Evolutionary conservation across 2,888 invertebrate species (phyloP), one percentile per base, ranked within the genome.

Genomic region (Pyralis farinalis): DNA sequence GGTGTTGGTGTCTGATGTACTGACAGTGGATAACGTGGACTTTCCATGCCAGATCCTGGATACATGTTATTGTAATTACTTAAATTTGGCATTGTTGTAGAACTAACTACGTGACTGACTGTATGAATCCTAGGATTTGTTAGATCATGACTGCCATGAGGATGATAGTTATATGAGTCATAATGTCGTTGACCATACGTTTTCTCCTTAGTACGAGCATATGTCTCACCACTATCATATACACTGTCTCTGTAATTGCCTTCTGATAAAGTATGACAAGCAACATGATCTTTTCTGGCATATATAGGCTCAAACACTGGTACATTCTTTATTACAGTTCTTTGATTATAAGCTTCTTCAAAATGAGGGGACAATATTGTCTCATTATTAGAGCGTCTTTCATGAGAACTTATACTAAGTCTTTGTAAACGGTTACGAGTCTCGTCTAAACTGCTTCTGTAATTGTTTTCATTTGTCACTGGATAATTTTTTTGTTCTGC

Each of bases 71-170:
- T 83, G 50, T 80, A 85, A 47, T 71, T 75, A 58, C 82, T 84
- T 57, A 88, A 69, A 68, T 89, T 88, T 53, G 89, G 88, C 88
- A 88, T 88, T 50, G 87, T 88, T 49, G 78, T 84, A 40, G 88
- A 87, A 58, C 81, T 81, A 32, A 88, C 88, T 41, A 84, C 82
- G 60, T 87, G 87, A 55, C 86, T 86, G 35, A 87, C 80, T 47
- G 87, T 85, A 46, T 82, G 85, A 34, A 87, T 62, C 63, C 83
- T 73, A 40, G 86, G 74, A 54, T 71, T 82, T 43, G 74, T 63
- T 43, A 80, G 47, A 50, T 85, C 79, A 51, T 76, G 67, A 47
- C 64, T 73, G 27, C 70, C 75, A 55, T 83, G 84, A 28, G 79
- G 65, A 55, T 86, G 83, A 58, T 85, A 86, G 48, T 74, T 79